These are phyloP conservation scores for Okapia johnstoni DNA, from an alignment of 2,113 vertebrate species.

Conservation along the genomic window DNA sequence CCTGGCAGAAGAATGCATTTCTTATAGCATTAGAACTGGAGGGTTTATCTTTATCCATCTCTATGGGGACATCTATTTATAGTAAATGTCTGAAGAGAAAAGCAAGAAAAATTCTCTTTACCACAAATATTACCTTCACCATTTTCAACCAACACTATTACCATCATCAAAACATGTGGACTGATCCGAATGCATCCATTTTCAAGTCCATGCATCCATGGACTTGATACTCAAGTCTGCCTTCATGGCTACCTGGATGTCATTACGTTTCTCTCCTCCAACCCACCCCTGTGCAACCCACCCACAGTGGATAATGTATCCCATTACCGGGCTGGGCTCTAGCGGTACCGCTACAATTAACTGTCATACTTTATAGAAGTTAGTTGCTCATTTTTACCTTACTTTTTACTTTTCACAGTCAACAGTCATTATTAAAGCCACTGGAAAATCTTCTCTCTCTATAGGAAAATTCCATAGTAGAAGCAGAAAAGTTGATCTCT, in stretches of 20 bases:
- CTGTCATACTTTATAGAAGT: not conserved
- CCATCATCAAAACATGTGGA: fast-evolving
- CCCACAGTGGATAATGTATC: fast-evolving
- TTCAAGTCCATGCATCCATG: not conserved
- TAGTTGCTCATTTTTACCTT: not conserved
- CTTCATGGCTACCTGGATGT: not conserved
- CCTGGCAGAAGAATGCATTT: not conserved
- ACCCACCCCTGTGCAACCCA: not conserved
- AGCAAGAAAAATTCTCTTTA: not conserved
- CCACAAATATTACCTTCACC: not conserved
- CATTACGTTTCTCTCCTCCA: not conserved
- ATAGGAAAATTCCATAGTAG: too few species aligned
- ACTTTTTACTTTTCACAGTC: not conserved
- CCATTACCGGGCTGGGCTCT: not conserved
- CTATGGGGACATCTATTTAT: too few species aligned
- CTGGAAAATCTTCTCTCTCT: not conserved
- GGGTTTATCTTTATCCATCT: not conserved
- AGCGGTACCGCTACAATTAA: fast-evolving
- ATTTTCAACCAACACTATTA: not conserved
- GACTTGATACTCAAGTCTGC: too few species aligned
- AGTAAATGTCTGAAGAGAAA: not conserved
- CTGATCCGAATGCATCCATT: not conserved
- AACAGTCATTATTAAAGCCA: not conserved
- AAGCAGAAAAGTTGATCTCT: not conserved
- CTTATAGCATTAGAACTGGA: not conserved